phyloP scores from a whole-genome alignment of 2,888 invertebrate species.

The Zootermopsis nevadensis region DNA sequence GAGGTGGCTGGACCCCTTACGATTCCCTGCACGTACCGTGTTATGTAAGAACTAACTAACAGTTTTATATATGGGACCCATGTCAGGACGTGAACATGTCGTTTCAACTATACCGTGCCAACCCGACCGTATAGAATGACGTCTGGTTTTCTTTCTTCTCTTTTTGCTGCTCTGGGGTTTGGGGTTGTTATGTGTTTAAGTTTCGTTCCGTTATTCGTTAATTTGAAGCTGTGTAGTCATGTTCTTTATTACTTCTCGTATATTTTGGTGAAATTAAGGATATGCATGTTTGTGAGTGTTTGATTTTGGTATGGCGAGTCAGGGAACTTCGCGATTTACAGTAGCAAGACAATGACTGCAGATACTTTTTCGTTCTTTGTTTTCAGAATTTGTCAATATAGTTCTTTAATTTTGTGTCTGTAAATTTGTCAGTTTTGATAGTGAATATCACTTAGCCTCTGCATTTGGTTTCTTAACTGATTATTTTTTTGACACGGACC shows the following conservation, averaged over 20 bases:
- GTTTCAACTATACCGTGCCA: constrained; percentile 23
- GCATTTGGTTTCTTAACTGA: no score
- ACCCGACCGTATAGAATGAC: constrained; percentile 17
- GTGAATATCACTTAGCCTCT: no score
- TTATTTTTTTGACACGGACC: no score
- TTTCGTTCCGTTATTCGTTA: background rate
- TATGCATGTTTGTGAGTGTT: background rate
- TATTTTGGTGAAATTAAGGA: background rate
- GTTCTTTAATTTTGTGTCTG: no score
- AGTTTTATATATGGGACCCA: constrained; percentile 41
- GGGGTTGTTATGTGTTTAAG: no score
- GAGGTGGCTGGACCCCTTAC: constrained; percentile 28
- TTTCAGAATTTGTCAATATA: no score
- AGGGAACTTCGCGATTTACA: no score
- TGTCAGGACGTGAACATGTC: constrained; percentile 34
- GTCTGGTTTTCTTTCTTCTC: background rate
- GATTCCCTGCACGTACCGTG: constrained; percentile 37
- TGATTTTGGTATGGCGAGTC: background rate
- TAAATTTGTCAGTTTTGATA: no score
- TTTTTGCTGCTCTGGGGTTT: background rate
- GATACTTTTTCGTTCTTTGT: no score
- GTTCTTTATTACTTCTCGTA: background rate
- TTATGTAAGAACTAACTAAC: constrained; percentile 41
- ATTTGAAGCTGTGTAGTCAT: background rate
- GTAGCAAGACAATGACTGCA: no score